These are phyloP conservation scores for Siphamia tubifer DNA, from an alignment of 2,113 vertebrate genomes.

Conservation along the genomic window DNA sequence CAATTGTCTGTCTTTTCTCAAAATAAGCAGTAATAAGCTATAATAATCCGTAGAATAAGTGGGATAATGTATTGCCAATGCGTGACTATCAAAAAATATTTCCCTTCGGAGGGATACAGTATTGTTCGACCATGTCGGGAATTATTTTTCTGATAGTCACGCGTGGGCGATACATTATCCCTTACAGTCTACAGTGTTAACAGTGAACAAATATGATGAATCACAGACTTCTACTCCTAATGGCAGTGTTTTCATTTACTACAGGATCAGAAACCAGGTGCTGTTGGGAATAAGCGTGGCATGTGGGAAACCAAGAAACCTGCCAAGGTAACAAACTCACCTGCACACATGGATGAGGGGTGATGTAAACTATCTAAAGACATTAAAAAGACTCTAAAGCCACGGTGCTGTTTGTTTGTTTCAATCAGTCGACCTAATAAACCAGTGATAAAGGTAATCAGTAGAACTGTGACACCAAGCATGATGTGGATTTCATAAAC, in stretches of 20 bases:
- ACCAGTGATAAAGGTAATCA: constrained; percentile 29
- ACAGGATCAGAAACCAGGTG: constrained; percentile 88
- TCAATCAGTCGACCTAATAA: constrained; percentile 38
- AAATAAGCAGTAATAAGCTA: too few relatives aligned
- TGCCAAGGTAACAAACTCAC: constrained; percentile 82
- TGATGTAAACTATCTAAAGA: background rate
- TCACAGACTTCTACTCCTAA: background rate
- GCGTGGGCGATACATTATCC: too few relatives aligned
- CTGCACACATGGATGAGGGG: background rate
- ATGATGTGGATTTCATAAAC: constrained; percentile 4
- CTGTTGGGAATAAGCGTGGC: constrained; percentile 88
- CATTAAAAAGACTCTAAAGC: constrained; percentile 9
- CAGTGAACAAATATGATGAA: too few relatives aligned
- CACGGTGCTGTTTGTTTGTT: constrained; percentile 15
- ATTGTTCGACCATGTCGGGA: too few relatives aligned
- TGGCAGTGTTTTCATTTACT: background rate
- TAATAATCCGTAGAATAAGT: too few relatives aligned
- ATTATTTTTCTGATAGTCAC: too few relatives aligned
- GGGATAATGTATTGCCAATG: too few relatives aligned
- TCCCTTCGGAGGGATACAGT: too few relatives aligned
- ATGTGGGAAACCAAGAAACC: constrained; percentile 93
- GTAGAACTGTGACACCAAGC: background rate
- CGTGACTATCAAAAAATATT: too few relatives aligned
- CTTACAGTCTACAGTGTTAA: too few relatives aligned
- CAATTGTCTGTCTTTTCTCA: too few relatives aligned